These are phyloP conservation scores for Laodelphax striatellus DNA, from an alignment of 1,140 invertebrate species.

Conservation along the genomic window DNA sequence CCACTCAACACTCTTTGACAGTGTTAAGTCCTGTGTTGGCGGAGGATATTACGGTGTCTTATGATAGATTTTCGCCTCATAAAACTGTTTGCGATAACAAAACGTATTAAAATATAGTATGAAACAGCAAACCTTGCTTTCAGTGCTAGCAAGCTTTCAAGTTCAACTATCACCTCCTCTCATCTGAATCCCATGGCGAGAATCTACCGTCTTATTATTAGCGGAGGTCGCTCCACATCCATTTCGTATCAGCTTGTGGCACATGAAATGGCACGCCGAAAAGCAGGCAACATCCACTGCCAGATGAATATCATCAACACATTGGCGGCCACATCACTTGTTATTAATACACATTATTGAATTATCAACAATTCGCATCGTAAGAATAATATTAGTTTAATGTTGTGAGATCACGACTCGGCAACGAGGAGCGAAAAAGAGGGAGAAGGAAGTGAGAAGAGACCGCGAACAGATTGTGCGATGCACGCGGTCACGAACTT, in stretches of 20 bases:
- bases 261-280: not conserved
- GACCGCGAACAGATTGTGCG: not conserved
- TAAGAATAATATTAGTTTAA: slow-evolving; percentile 15
- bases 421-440: not conserved
- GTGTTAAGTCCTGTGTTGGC: too few species aligned
- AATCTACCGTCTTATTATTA: not conserved
- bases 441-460: not conserved
- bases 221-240: not conserved
- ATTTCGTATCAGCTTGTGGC: not conserved
- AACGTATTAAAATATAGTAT: too few species aligned
- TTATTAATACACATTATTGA: slow-evolving; percentile 13
- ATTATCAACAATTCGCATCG: slow-evolving; percentile 13
- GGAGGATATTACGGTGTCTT: too few species aligned
- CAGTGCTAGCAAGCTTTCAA: too few species aligned
- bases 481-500: not conserved
- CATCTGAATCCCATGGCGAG: too few species aligned
- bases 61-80: too few species aligned
- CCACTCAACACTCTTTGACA: too few species aligned
- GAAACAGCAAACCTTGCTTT: too few species aligned
- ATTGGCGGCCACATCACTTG: not conserved
- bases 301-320: not conserved
- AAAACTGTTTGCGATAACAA: too few species aligned
- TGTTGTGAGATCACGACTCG: slow-evolving; percentile 8
- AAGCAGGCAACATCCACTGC: not conserved
- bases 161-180: too few species aligned